Base-by-base conservation (phyloP, 2,113 vertebrate genomes). In the Ciconia stormi region DNA sequence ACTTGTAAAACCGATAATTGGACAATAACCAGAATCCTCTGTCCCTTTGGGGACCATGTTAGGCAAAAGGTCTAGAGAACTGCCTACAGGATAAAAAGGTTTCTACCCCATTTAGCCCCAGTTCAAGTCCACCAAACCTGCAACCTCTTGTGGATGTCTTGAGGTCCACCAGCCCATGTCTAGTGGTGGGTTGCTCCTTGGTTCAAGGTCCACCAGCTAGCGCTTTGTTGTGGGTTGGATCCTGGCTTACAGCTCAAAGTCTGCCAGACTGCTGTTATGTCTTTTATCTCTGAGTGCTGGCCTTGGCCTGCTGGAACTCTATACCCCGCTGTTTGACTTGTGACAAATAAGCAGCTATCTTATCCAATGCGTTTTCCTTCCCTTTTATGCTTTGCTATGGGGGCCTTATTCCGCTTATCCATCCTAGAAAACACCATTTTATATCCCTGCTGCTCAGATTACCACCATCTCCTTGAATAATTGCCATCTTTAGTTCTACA, bases 1-100 rank as follows among this genome's bases (percentile, higher is more conserved):
- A 20, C 30, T 49, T 0, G 0, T 44, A 85, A 93, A 93, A 62
- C 13, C 18, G 4, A 2, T 30, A 25, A 10, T 1, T 53, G 21
- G 25, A 42, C 62, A 55, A 27, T n/a, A 70, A 47, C 13, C 26
- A 53, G 52, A 84, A 49, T 67, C 15, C 13, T 79, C 36, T 56
- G 9, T 52, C 26, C 26, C 15, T 55, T 80, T 18, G 53, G 19
- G 19, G 38, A 29, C 52, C 5, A 1, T 7, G 10, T 46, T 42
- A 65, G 20, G 29, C 16, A 42, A 59, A 82, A 80, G 16, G 7
- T 65, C 22, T 72, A 36, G n/a, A 63, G 32, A 86, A 46, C 29
- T 52, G 49, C 40, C 52, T 55, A 30, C 27, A 77, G 29, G 27
- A 55, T 44, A 32, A 61, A 56, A 47, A 76, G 4, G 6, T 47